Conservation (phyloP, 2,888 invertebrate genomes). For the Xestia c-nigrum region DNA sequence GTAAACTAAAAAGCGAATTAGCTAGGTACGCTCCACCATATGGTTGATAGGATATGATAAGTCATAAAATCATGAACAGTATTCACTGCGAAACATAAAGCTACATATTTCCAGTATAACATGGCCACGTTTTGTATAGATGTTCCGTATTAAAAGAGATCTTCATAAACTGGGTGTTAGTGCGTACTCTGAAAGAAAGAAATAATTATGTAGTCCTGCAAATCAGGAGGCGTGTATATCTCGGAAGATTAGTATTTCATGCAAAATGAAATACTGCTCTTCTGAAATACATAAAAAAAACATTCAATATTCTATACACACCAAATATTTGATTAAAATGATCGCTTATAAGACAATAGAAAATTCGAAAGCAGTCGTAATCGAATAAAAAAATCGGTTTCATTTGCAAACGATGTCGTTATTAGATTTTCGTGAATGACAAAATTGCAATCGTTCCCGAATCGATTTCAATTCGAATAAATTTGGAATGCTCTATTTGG, state of each 20-base stretch:
- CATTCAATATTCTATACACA: not conserved
- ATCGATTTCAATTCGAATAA: slow-evolving; percentile 48
- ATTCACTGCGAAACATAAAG: no score
- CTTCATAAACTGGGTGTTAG: no score
- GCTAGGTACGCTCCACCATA: no score
- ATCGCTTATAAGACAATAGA: slow-evolving; percentile 26
- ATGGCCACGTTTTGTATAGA: no score
- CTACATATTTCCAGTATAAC: no score
- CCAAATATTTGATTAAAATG: slow-evolving; percentile 32
- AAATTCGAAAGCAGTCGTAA: slow-evolving; percentile 10
- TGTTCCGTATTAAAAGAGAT: no score
- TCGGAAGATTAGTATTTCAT: no score
- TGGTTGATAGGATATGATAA: no score
- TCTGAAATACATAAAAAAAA: not conserved
- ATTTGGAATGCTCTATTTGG: slow-evolving; percentile 44
- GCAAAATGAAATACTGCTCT: not conserved
- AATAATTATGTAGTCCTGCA: no score
- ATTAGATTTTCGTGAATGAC: slow-evolving; percentile 63
- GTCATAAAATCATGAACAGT: no score
- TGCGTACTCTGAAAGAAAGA: no score
- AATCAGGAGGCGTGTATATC: not conserved
- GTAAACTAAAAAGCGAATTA: no score
- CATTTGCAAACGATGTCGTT: slow-evolving; percentile 43
- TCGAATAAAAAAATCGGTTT: slow-evolving; percentile 31
- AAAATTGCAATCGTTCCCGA: slow-evolving; percentile 46